Evolutionary conservation across 2,888 invertebrate species (phyloP).

Genomic region (Heliconius ismenius): DNA sequence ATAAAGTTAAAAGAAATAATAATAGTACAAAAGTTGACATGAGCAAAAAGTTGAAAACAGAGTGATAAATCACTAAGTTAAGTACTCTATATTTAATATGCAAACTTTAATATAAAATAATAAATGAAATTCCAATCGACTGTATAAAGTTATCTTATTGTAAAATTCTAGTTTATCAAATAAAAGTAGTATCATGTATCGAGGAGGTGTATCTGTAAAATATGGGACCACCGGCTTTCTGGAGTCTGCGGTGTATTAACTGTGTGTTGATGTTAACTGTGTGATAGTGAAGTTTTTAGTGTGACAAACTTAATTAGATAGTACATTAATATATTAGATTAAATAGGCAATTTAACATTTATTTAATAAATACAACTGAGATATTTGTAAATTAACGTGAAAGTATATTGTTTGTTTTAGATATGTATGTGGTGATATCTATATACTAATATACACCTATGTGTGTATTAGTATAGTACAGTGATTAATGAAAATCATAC

Average conservation of each 20-base stretch:
- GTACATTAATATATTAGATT: background rate
- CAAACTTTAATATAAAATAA: background rate
- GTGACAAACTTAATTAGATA: background rate
- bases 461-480: too few relatives aligned
- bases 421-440: too few relatives aligned
- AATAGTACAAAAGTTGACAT: too few relatives aligned
- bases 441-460: too few relatives aligned
- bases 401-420: too few relatives aligned
- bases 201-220: constrained; percentile 61
- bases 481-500: too few relatives aligned
- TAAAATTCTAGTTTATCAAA: constrained; percentile 49
- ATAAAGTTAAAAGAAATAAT: too few relatives aligned
- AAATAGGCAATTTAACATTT: background rate
- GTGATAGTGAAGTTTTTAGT: constrained; percentile 21
- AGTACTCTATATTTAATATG: background rate
- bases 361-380: too few relatives aligned
- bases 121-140: background rate
- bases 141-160: background rate
- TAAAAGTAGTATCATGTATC: constrained; percentile 53
- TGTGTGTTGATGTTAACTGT: constrained; percentile 44
- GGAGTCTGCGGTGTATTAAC: constrained; percentile 50
- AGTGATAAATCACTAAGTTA: background rate
- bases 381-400: too few relatives aligned
- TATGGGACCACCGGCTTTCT: constrained; percentile 74
- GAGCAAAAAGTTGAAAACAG: too few relatives aligned